Evolutionary conservation across 2,113 vertebrate genomes (phyloP).

Genomic region (Centropristis striata): DNA sequence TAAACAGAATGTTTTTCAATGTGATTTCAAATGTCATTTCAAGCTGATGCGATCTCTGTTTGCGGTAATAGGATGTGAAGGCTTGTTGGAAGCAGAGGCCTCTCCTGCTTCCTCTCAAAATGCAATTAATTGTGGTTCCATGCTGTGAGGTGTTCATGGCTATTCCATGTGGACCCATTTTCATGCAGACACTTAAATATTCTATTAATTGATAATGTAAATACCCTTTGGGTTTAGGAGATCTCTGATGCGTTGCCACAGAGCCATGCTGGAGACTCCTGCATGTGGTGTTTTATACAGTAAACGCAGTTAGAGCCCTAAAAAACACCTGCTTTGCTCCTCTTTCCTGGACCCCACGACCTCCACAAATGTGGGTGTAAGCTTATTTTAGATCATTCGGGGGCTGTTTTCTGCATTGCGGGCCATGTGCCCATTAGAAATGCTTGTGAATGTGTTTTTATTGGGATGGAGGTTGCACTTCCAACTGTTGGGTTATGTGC

Average conservation of each 20-base stretch:
- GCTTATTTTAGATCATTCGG: conserved; percentile 12
- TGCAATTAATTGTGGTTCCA: conserved; percentile 69
- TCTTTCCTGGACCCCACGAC: conserved; percentile 5
- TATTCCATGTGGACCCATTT: conserved; percentile 67
- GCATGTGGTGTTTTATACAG: conserved; percentile 4
- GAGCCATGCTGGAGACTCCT: conserved; percentile 28
- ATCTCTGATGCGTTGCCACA: conserved; percentile 20
- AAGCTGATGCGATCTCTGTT: neutral
- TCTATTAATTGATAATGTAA: conserved; percentile 80
- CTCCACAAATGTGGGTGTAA: conserved; percentile 22
- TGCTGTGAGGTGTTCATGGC: conserved; percentile 64
- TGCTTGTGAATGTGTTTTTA: conserved; percentile 58
- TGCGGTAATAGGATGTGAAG: conserved; percentile 33
- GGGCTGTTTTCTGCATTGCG: conserved; percentile 57
- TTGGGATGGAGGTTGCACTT: conserved; percentile 53
- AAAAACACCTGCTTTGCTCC: conserved; percentile 29
- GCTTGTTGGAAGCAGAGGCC: neutral
- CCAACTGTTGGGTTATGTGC: conserved; percentile 38
- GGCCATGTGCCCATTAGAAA: conserved; percentile 39
- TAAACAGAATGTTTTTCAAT: neutral
- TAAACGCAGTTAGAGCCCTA: no score
- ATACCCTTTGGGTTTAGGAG: conserved; percentile 64
- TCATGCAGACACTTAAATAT: conserved; percentile 71
- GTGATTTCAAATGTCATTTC: conserved; percentile 12
- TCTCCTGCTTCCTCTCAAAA: conserved; percentile 55